phyloP scores from a whole-genome alignment of 2,113 vertebrate genomes.

The Gobiocypris rarus region DNA sequence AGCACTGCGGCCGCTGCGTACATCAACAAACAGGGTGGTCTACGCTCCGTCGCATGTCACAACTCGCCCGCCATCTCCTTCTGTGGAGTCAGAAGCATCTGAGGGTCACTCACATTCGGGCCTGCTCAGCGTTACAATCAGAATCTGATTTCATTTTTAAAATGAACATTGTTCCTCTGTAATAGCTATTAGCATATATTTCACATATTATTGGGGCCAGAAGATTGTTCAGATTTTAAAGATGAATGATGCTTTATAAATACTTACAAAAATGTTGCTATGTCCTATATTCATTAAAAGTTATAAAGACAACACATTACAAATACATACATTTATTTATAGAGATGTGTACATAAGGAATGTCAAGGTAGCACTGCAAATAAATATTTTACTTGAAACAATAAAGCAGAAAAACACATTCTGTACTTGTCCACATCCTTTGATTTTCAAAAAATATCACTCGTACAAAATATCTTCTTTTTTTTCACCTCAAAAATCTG shows the following conservation, averaged over 20 bases:
- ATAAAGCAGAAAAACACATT: background rate
- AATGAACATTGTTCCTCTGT: too few species aligned
- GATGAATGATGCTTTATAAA: background rate
- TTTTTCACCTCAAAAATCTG: background rate
- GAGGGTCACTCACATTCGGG: too few species aligned
- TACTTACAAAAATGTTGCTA: too few species aligned
- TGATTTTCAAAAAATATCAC: background rate
- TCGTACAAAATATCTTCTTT: background rate
- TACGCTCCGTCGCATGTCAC: too few species aligned
- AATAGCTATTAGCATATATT: too few species aligned
- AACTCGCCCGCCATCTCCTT: too few species aligned
- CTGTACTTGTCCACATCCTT: background rate
- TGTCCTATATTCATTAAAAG: background rate
- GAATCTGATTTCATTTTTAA: too few species aligned
- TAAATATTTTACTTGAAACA: slow-evolving; percentile 13
- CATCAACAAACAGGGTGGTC: too few species aligned
- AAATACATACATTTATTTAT: slow-evolving; percentile 5
- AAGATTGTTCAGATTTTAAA: background rate
- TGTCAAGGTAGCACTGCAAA: slow-evolving; percentile 17
- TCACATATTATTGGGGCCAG: background rate
- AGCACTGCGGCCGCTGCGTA: too few species aligned
- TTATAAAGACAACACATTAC: background rate
- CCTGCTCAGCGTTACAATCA: too few species aligned
- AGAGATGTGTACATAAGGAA: background rate
- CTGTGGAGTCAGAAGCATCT: too few species aligned